Base-by-base conservation (phyloP, 1,140 invertebrate genomes). In the Zaprionus gabonicus region DNA sequence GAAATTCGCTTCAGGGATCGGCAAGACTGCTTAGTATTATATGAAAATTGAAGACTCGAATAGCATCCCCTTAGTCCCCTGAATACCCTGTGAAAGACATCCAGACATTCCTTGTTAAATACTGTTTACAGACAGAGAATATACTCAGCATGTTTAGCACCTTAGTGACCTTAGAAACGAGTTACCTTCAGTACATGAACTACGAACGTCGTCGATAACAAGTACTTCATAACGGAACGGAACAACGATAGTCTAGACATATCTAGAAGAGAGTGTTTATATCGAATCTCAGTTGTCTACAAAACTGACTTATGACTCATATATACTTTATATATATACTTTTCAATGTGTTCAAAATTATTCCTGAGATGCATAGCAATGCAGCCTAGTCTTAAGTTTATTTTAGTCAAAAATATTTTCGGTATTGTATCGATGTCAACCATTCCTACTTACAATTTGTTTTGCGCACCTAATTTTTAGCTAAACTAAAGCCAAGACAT, bases 131-230 rank as follows among this genome's bases (percentile, higher is more conserved):
- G 23, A 78, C 69, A 51, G 34, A 72, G 36, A 63, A 27, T 72
- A 76, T 72, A 72, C 68, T 84, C 78, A 69, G 84, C 84, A 85
- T 78, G 72, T 75, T 88, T 83, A 87, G 80, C 81, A 90, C 82
- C 85, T 82, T 90, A 90, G 85, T 90, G 85, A 90, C 85, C 85
- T 90, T 90, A 90, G 85, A 82, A 90, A 90, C 85, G 79, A 79
- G 85, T 85, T 90, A 90, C 85, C 85, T 90, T 90, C 68, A 74
- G 53, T 64, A 75, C 20, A 73, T 69, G 49, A 53, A 74, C 25
- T 36, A 63, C 49, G 58, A 58, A 63, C 58, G 49, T 56, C 23
- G 66, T 56, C 23, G 66, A 25, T 57, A 55, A 80, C 67, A 74
- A 59, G 68, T 70, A 71, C 49, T 64, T 36, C 63, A 62, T 51